Conservation (phyloP, 2,113 vertebrate genomes). For the Aplodontia rufa region DNA sequence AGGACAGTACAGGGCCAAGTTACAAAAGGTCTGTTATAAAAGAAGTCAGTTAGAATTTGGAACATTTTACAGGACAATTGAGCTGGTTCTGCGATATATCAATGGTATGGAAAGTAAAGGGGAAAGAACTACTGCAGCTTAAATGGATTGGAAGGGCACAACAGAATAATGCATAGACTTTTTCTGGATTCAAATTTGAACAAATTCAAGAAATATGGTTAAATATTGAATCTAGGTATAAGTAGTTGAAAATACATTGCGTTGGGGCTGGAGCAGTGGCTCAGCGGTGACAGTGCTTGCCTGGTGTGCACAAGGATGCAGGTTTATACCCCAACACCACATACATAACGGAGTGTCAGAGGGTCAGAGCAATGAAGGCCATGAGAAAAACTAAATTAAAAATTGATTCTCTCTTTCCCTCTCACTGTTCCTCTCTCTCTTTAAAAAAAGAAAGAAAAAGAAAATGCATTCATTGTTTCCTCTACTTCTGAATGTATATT, state of each 20-base stretch:
- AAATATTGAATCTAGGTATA: not conserved
- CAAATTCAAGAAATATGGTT: not conserved
- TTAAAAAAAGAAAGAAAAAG: no score
- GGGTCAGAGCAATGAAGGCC: no score
- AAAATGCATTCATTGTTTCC: no score
- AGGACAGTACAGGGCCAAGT: slow-evolving; percentile 52
- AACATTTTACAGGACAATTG: slow-evolving; percentile 23
- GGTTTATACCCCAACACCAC: no score
- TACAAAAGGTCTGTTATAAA: slow-evolving; percentile 55
- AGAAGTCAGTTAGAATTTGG: slow-evolving; percentile 35
- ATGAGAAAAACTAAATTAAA: no score
- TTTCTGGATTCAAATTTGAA: not conserved
- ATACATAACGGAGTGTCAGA: no score
- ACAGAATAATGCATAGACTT: not conserved
- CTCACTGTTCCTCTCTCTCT: no score
- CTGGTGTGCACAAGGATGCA: no score
- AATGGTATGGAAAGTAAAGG: not conserved
- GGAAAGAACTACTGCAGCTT: not conserved
- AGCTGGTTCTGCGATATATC: not conserved
- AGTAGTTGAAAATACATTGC: not conserved
- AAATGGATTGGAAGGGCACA: not conserved
- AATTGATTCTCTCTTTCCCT: no score
- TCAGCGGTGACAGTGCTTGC: no score
- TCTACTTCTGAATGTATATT: not conserved
- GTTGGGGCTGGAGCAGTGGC: no score